phyloP scores from a whole-genome alignment of 2,888 invertebrate genomes.

The Limnephilus lunatus region DNA sequence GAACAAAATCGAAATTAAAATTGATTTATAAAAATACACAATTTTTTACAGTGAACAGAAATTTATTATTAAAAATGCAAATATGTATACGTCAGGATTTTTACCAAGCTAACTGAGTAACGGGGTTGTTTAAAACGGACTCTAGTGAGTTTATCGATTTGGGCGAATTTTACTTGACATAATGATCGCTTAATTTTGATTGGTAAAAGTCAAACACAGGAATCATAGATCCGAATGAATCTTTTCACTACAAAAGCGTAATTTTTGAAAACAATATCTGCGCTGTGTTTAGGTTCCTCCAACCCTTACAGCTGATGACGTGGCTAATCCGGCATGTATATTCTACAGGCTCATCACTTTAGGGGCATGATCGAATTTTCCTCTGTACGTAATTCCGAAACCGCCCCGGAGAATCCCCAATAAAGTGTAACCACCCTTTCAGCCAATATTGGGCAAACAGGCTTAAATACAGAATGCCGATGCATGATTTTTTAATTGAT shows the following conservation, averaged over 20 bases:
- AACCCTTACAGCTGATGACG: background rate
- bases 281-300: background rate
- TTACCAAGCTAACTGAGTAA: too few species aligned
- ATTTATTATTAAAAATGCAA: too few species aligned
- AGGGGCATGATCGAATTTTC: slow-evolving; percentile 18
- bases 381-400: slow-evolving; percentile 2
- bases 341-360: background rate
- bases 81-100: too few species aligned
- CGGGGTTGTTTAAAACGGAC: too few species aligned
- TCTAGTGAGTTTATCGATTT: too few species aligned
- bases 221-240: too few species aligned
- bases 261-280: background rate
- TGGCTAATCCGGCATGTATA: background rate
- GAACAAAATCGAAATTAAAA: too few species aligned
- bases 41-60: too few species aligned
- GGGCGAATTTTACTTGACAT: too few species aligned
- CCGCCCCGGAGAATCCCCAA: slow-evolving; percentile 9
- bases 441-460: slow-evolving; percentile 18
- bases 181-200: too few species aligned
- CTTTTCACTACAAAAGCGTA: background rate
- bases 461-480: slow-evolving; percentile 28
- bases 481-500: slow-evolving; percentile 37
- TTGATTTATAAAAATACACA: too few species aligned
- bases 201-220: too few species aligned
- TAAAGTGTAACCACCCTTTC: slow-evolving; percentile 19